Evolutionary conservation across 2,888 invertebrate species (phyloP).

Genomic region (Oasisia sp.): DNA sequence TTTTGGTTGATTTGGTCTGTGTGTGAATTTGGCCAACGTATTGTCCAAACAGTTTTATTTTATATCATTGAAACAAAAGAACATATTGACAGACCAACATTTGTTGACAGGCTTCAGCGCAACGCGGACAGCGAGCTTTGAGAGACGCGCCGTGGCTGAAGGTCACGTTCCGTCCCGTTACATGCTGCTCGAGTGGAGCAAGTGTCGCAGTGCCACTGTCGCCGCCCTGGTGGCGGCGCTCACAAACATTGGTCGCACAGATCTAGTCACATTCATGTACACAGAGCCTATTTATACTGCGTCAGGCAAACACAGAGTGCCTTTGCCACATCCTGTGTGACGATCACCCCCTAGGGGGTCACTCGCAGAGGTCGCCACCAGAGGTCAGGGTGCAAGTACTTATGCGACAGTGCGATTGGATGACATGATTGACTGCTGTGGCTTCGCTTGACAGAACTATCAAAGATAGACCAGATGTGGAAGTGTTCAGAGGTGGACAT

Average conservation of each 20-base stretch:
- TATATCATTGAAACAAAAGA: too few species aligned
- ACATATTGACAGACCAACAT: neutral
- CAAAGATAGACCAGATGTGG: neutral
- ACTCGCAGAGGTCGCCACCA: neutral
- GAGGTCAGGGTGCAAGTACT: neutral
- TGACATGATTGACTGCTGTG: neutral
- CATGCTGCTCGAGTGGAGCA: neutral
- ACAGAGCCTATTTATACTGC: neutral
- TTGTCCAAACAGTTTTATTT: too few species aligned
- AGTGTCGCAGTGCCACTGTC: constrained; percentile 17
- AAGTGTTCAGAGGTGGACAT: neutral
- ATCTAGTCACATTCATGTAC: neutral
- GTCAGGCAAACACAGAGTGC: neutral
- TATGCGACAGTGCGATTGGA: neutral
- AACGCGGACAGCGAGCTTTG: neutral
- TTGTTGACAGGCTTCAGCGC: neutral
- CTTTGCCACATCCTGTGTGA: neutral
- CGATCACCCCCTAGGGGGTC: neutral
- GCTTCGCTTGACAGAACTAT: neutral
- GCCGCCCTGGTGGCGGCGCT: constrained; percentile 10
- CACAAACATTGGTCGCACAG: constrained; percentile 12
- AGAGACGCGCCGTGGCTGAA: neutral
- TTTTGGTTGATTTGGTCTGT: too few species aligned
- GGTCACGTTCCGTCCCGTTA: neutral
- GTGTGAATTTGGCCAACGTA: too few species aligned